phyloP scores from a whole-genome alignment of 2,113 vertebrate genomes.

The Glaucidium brasilianum region DNA sequence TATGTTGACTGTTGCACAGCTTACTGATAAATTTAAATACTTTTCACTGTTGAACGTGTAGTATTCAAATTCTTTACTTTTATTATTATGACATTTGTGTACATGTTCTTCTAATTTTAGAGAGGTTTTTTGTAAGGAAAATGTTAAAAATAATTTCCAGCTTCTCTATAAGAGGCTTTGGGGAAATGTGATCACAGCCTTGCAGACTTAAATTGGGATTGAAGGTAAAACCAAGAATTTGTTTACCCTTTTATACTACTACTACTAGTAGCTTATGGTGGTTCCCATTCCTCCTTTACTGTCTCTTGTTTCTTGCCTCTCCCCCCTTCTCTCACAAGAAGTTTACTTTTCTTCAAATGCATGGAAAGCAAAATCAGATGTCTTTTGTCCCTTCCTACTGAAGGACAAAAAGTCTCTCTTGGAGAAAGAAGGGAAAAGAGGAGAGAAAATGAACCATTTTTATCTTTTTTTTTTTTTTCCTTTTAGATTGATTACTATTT shows the following conservation, averaged over 20 bases:
- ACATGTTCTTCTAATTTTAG: not conserved
- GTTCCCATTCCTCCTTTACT: not conserved
- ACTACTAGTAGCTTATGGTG: no score
- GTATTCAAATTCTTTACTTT: not conserved
- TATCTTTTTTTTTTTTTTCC: no score
- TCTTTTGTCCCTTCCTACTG: not conserved
- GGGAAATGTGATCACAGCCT: not conserved
- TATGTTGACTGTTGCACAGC: not conserved
- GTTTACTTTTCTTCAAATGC: not conserved
- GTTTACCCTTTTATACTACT: not conserved
- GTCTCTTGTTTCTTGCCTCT: not conserved
- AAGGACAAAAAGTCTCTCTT: not conserved
- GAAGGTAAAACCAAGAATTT: not conserved
- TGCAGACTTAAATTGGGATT: not conserved
- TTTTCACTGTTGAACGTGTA: not conserved
- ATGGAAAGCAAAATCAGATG: not conserved
- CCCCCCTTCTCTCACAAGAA: not conserved
- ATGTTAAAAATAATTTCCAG: not conserved
- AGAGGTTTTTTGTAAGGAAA: not conserved
- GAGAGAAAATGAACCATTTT: not conserved
- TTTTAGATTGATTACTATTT: not conserved
- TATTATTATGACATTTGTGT: not conserved
- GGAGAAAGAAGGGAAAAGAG: not conserved
- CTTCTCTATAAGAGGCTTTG: not conserved
- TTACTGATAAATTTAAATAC: not conserved